Evolutionary conservation across 2,888 invertebrate species (phyloP).

Genomic region (Listrodromus nycthemerus): DNA sequence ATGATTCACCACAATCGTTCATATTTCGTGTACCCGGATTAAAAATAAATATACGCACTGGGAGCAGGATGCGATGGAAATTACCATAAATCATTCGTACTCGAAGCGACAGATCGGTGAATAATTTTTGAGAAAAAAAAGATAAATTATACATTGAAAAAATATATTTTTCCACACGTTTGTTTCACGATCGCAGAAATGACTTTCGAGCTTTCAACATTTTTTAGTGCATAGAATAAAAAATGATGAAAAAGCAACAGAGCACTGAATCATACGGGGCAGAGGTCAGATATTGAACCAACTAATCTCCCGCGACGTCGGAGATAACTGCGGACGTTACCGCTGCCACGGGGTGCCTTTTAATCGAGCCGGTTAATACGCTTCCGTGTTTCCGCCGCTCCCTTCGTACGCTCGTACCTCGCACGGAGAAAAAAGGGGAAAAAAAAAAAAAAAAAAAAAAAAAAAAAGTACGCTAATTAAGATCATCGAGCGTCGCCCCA

Average conservation of each 20-base stretch:
- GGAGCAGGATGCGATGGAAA: no score
- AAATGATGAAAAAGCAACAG: background rate
- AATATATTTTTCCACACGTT: no score
- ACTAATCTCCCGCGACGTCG: constrained; percentile 43
- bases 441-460: constrained; percentile 23
- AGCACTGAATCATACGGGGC: background rate
- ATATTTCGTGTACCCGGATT: no score
- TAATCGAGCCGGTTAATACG: constrained; percentile 68
- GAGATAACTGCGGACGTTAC: constrained; percentile 28
- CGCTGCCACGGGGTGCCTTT: constrained; percentile 56
- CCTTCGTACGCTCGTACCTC: constrained; percentile 54
- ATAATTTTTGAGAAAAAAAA: no score
- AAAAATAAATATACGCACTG: no score
- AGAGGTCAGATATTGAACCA: constrained; percentile 34
- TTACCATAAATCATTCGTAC: no score
- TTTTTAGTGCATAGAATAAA: background rate
- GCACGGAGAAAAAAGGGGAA: constrained; percentile 52
- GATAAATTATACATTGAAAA: no score
- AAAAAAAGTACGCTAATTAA: constrained; percentile 66
- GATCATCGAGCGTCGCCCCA: constrained; percentile 58
- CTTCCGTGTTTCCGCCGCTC: constrained; percentile 49
- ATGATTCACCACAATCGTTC: background rate
- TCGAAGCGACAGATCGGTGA: no score
- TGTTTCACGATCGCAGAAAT: no score
- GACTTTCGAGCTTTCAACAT: no score